These are phyloP conservation scores for Glaucomys volans DNA, from an alignment of 2,113 vertebrate species.

Conservation along the genomic window DNA sequence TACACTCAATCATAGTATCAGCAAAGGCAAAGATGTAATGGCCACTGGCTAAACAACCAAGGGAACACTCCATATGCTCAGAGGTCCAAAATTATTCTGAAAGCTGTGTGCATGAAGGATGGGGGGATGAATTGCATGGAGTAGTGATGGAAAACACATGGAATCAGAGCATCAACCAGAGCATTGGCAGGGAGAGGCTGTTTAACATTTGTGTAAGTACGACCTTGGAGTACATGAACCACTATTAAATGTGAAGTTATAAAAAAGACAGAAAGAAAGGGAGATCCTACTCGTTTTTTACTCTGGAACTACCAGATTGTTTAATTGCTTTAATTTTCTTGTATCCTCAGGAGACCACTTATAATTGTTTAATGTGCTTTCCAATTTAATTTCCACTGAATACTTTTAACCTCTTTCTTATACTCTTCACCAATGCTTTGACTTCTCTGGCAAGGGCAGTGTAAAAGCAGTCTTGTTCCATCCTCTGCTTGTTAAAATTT, in stretches of 20 bases:
- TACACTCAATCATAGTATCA: not conserved
- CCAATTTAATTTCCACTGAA: conserved; percentile 63
- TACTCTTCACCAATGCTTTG: not conserved
- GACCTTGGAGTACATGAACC: not conserved
- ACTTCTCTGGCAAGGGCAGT: not conserved
- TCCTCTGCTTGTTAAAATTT: conserved; percentile 43
- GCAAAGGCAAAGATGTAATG: not conserved
- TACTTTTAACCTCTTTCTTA: not conserved
- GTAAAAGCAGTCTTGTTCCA: not conserved
- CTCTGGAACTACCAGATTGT: conserved; percentile 24
- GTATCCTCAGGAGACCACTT: conserved; percentile 53
- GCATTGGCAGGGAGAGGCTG: not conserved
- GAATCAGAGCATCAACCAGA: not conserved
- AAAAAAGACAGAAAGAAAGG: not conserved
- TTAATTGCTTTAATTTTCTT: conserved; percentile 73
- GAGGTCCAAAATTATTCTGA: conserved; percentile 9
- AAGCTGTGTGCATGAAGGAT: not conserved
- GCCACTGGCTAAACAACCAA: not conserved
- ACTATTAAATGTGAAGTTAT: not conserved
- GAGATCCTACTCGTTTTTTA: not conserved
- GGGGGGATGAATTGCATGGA: not conserved
- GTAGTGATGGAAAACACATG: not conserved
- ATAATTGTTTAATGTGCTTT: conserved; percentile 15
- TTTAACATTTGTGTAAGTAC: not conserved
- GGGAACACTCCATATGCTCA: not conserved